A percentile compares a stretch with the other conserved stretches of the same genome.
These are phyloP conservation scores for Heliconius hortense DNA, from an alignment of 2,888 invertebrate genomes.

Conservation along the genomic window DNA sequence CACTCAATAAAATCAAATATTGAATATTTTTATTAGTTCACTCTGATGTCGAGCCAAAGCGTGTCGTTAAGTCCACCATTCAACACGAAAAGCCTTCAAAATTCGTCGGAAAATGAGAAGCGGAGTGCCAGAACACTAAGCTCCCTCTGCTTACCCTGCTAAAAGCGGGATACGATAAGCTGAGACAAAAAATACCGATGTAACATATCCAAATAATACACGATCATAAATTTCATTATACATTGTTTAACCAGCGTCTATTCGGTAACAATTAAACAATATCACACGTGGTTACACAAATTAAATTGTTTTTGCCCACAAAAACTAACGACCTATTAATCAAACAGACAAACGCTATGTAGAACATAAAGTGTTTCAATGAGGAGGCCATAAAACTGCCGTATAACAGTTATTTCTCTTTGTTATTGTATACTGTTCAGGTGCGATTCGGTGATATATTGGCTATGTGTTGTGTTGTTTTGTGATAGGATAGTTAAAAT, in stretches of 20 bases:
- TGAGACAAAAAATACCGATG: too few species aligned
- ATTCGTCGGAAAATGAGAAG: background rate
- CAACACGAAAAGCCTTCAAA: too few species aligned
- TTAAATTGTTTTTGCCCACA: slow-evolving; percentile 34
- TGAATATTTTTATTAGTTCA: too few species aligned
- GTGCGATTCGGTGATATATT: slow-evolving; percentile 74
- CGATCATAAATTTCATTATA: background rate
- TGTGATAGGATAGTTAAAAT: slow-evolving; percentile 50
- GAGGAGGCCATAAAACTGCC: slow-evolving; percentile 73
- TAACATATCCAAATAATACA: background rate
- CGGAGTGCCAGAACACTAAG: too few species aligned
- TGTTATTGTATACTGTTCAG: slow-evolving; percentile 72
- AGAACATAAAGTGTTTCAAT: slow-evolving; percentile 59
- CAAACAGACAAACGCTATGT: slow-evolving; percentile 32
- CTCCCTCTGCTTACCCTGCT: background rate
- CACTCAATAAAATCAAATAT: too few species aligned
- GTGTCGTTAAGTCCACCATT: too few species aligned
- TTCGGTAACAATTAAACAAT: slow-evolving; percentile 21
- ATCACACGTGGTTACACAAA: background rate
- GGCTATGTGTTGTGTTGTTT: slow-evolving; percentile 64
- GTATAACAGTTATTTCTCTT: slow-evolving; percentile 74
- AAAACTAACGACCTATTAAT: slow-evolving; percentile 37
- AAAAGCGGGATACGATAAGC: background rate
- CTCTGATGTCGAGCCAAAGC: too few species aligned
- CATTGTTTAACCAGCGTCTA: background rate